phyloP scores from a whole-genome alignment of 23 tunicate species.

The Diplosoma virens region DNA sequence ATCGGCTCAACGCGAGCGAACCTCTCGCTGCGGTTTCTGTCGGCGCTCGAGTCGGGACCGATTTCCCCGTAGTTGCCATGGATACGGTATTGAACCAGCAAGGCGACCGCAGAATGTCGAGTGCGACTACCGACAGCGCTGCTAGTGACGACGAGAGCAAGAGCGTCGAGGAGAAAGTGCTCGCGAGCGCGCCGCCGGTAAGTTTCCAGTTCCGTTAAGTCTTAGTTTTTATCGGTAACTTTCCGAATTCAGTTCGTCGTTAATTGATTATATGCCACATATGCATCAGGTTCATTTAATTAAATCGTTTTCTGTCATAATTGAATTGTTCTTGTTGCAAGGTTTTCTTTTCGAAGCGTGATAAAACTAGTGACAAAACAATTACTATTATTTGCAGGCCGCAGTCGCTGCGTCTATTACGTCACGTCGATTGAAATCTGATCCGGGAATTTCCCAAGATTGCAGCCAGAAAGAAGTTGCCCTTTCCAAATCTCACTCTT shows the following conservation, averaged over 20 bases:
- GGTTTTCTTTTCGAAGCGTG: too few species aligned
- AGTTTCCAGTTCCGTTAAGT: neutral
- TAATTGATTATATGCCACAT: too few species aligned
- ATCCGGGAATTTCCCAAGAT: neutral
- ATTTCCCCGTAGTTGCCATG: constrained; percentile 67
- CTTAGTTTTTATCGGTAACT: neutral
- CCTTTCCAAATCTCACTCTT: neutral
- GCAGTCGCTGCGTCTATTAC: neutral
- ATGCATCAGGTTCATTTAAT: too few species aligned
- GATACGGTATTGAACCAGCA: constrained; percentile 36
- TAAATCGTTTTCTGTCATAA: too few species aligned
- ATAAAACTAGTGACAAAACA: too few species aligned
- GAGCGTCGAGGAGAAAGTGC: constrained; percentile 8
- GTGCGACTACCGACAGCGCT: constrained; percentile 58
- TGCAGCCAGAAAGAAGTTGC: neutral
- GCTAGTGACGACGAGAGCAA: constrained; percentile 51
- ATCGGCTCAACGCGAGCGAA: neutral
- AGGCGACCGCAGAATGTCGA: constrained; percentile 40
- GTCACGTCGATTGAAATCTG: constrained; percentile 1
- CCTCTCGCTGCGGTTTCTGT: neutral
- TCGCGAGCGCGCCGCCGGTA: too few species aligned
- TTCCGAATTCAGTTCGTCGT: neutral
- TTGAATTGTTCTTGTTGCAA: too few species aligned
- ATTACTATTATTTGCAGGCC: too few species aligned
- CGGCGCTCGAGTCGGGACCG: neutral